These are phyloP conservation scores for Pogonognathellus flavescens DNA, from an alignment of 1,140 invertebrate genomes.

Conservation along the genomic window DNA sequence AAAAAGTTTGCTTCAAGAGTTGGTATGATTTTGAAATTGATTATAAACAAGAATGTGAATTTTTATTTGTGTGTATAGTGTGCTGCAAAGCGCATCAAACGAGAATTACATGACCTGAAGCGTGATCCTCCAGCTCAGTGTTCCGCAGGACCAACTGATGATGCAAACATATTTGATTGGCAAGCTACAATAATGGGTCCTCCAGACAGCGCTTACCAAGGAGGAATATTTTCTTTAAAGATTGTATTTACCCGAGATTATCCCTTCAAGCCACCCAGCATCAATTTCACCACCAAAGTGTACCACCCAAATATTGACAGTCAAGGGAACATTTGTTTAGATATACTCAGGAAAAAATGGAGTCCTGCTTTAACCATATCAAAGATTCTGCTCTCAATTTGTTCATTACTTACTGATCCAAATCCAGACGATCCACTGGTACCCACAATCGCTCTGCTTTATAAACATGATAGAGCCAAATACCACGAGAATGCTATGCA, in stretches of 20 bases:
- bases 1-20: too few relatives aligned
- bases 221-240: slow-evolving; percentile 98
- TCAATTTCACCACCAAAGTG: slow-evolving; percentile 99
- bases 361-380: slow-evolving; percentile 99
- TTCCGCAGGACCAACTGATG: slow-evolving; percentile 96
- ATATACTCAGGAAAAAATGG: slow-evolving; percentile 99
- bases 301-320: slow-evolving; percentile 99
- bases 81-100: slow-evolving; percentile 11
- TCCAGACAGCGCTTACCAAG: slow-evolving; percentile 97
- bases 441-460: slow-evolving; percentile 98
- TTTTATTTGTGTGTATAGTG: too few relatives aligned
- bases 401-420: slow-evolving; percentile 97
- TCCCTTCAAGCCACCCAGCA: slow-evolving; percentile 99
- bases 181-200: slow-evolving; percentile 69
- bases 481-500: slow-evolving; percentile 98
- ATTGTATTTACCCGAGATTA: slow-evolving; percentile 99
- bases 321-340: slow-evolving; percentile 99
- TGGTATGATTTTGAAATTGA: too few relatives aligned
- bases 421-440: slow-evolving; percentile 99
- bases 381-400: slow-evolving; percentile 99
- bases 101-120: slow-evolving; percentile 97
- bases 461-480: slow-evolving; percentile 98
- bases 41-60: too few relatives aligned
- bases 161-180: slow-evolving; percentile 77
- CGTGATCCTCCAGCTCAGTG: slow-evolving; percentile 98